These are phyloP conservation scores for Papilio polyxenes DNA, from an alignment of 1,140 invertebrate species.

Conservation along the genomic window DNA sequence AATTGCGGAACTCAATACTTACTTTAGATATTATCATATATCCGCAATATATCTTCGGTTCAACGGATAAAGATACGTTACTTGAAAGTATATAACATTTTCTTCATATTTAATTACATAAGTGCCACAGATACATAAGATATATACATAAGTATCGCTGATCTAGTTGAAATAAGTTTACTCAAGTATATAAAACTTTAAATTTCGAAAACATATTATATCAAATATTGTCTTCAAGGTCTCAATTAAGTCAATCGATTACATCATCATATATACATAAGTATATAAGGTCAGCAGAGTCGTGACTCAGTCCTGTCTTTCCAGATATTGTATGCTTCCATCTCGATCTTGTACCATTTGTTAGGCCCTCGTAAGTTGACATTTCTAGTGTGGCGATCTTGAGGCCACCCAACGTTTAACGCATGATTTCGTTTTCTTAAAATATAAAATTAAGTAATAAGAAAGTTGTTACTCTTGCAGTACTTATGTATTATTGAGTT, in stretches of 20 bases:
- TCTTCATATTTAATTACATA: too few relatives aligned
- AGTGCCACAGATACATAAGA: too few relatives aligned
- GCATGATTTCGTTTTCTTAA: neutral
- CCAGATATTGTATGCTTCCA: neutral
- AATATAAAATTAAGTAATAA: neutral
- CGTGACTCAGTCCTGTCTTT: constrained; percentile 1
- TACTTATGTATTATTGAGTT: too few relatives aligned
- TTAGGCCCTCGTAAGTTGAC: neutral
- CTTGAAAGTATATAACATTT: too few relatives aligned
- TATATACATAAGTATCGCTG: too few relatives aligned
- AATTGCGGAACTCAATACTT: constrained; percentile 29
- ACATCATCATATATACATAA: neutral
- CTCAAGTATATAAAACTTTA: too few relatives aligned
- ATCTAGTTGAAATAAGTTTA: too few relatives aligned
- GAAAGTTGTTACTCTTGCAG: too few relatives aligned
- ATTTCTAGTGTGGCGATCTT: constrained; percentile 8
- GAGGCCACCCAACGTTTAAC: neutral
- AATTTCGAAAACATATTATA: too few relatives aligned
- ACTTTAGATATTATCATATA: neutral
- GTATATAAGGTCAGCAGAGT: neutral
- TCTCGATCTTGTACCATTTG: neutral
- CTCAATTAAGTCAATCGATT: too few relatives aligned
- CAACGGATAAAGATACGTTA: neutral
- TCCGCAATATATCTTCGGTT: neutral
- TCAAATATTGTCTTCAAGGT: too few relatives aligned